Evolutionary conservation across 2,113 vertebrate species (phyloP).

Genomic region (Plectropomus leopardus): DNA sequence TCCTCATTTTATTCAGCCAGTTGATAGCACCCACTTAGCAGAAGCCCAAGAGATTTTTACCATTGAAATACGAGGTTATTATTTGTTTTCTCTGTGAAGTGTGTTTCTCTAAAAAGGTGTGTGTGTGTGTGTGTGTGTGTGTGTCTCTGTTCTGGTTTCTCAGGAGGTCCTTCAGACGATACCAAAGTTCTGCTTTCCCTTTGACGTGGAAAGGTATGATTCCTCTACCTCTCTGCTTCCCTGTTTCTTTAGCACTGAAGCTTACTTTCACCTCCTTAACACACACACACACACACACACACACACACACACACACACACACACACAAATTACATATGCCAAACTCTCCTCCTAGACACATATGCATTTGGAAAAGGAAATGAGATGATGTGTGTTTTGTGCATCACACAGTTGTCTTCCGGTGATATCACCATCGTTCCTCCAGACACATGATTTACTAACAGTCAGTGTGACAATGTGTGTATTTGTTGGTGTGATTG

Average conservation of each 20-base stretch:
- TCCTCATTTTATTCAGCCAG: conserved; percentile 74
- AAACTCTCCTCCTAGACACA: conserved; percentile 13
- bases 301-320: conserved; percentile 2
- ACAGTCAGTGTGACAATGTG: background rate
- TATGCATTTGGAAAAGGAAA: conserved; percentile 37
- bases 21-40: conserved; percentile 63
- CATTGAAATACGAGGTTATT: conserved; percentile 44
- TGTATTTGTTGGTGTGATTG: conserved; percentile 4
- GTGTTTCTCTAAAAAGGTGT: conserved; percentile 55
- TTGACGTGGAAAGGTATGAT: conserved; percentile 95
- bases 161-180: conserved; percentile 96
- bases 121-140: conserved; percentile 73
- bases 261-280: conserved; percentile 35
- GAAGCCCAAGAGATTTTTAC: conserved; percentile 61
- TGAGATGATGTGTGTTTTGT: conserved; percentile 22
- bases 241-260: conserved; percentile 30
- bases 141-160: conserved; percentile 73
- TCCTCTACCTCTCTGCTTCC: conserved; percentile 53
- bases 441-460: background rate
- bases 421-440: conserved; percentile 12
- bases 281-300: no score
- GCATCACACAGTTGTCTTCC: conserved; percentile 10
- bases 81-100: conserved; percentile 45
- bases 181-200: conserved; percentile 99
- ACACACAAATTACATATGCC: background rate